Evolutionary conservation across 1,140 invertebrate genomes (phyloP).

Genomic region (Linepithema humile): DNA sequence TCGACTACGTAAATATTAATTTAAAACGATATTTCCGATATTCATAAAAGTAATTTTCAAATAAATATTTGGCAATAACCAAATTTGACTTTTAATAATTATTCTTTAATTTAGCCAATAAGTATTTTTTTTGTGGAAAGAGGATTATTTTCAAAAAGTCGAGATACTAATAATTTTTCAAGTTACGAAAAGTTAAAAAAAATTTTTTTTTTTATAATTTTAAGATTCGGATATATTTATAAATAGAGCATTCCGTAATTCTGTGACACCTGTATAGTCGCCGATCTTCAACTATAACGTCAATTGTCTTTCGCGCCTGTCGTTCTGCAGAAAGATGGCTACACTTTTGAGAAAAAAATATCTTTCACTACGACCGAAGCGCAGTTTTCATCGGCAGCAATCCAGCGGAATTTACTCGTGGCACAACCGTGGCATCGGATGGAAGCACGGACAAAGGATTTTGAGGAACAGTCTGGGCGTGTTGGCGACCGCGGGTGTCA

Average conservation of each 20-base stretch:
- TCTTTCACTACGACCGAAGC: not conserved
- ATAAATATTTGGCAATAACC: no score
- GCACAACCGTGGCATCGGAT: not conserved
- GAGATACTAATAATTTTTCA: no score
- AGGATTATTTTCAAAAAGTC: no score
- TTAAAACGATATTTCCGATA: not conserved
- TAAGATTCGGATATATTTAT: no score
- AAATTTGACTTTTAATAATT: no score
- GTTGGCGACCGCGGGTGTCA: constrained; percentile 10
- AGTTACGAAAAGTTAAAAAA: no score
- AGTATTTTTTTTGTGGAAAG: no score
- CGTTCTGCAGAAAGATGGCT: constrained; percentile 12
- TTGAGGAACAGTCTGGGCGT: not conserved
- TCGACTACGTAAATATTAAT: not conserved
- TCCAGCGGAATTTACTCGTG: not conserved
- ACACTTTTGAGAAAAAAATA: not conserved
- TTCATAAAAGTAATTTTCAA: not conserved
- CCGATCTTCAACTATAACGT: not conserved
- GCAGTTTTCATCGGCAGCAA: not conserved
- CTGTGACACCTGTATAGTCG: not conserved
- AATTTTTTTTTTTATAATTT: no score
- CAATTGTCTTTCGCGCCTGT: constrained; percentile 4
- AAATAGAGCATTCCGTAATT: no score
- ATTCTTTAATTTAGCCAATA: no score
- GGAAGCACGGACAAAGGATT: not conserved